These are phyloP conservation scores for Choristoneura fumiferana DNA, from an alignment of 1,140 invertebrate genomes.

Conservation along the genomic window DNA sequence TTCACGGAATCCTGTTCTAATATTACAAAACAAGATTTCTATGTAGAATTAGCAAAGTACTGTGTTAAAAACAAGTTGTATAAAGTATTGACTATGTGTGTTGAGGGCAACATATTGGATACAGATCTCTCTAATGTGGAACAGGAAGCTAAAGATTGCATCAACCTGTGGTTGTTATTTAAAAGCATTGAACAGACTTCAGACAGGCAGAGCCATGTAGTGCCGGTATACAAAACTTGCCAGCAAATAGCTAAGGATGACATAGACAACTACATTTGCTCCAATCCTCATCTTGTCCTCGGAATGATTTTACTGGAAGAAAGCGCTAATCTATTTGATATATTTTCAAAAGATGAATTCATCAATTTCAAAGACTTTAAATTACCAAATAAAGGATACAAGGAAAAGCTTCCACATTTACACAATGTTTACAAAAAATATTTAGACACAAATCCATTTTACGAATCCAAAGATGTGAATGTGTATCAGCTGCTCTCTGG, in stretches of 20 bases:
- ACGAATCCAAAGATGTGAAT: constrained; percentile 73
- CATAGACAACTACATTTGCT: constrained; percentile 65
- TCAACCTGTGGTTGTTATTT: constrained; percentile 73
- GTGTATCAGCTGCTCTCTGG: constrained; percentile 80
- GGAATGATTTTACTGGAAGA: constrained; percentile 72
- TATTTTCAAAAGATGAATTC: constrained; percentile 66
- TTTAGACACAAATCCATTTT: constrained; percentile 47
- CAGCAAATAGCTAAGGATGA: constrained; percentile 68
- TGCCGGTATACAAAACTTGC: constrained; percentile 74
- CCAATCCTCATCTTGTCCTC: constrained; percentile 67
- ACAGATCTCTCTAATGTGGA: constrained; percentile 61
- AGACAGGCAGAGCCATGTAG: constrained; percentile 67
- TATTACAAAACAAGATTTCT: constrained; percentile 77
- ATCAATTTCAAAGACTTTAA: constrained; percentile 70
- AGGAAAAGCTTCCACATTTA: constrained; percentile 71
- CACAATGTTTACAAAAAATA: constrained; percentile 68
- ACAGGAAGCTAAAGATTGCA: constrained; percentile 63
- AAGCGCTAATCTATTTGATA: constrained; percentile 67
- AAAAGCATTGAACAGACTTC: constrained; percentile 72
- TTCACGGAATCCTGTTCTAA: constrained; percentile 77
- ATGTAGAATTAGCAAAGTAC: constrained; percentile 76
- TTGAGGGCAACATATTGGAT: constrained; percentile 65
- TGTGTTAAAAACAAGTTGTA: constrained; percentile 78
- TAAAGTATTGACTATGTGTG: constrained; percentile 71
- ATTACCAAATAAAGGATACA: constrained; percentile 63